phyloP scores from a whole-genome alignment of 2,113 vertebrate genomes.

The Junco hyemalis region DNA sequence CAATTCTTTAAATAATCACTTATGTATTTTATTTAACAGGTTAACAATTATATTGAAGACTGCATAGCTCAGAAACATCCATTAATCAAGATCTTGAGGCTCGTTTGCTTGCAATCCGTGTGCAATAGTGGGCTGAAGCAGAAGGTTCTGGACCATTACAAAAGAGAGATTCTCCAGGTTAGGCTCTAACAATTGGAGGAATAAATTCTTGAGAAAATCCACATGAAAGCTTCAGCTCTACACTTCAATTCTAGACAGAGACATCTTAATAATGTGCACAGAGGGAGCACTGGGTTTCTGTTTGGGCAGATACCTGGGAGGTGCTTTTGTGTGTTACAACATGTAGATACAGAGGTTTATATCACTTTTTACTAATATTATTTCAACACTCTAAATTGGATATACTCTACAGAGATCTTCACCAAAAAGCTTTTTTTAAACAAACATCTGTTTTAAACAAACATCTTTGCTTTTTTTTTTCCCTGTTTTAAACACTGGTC shows the following conservation, averaged over 20 bases:
- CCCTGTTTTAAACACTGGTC: background rate
- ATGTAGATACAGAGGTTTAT: background rate
- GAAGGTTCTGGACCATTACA: conserved; percentile 94
- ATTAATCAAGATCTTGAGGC: conserved; percentile 89
- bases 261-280: background rate
- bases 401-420: background rate
- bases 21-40: conserved; percentile 40
- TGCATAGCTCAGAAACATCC: conserved; percentile 93
- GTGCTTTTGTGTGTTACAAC: background rate
- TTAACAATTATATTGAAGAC: conserved; percentile 94
- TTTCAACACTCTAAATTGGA: background rate
- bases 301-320: background rate
- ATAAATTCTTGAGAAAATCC: background rate
- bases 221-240: background rate
- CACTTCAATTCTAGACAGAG: background rate
- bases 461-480: background rate
- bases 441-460: background rate
- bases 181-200: background rate
- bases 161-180: conserved; percentile 95
- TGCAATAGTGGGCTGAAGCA: conserved; percentile 97
- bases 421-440: background rate
- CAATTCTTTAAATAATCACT: background rate
- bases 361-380: background rate
- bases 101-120: conserved; percentile 93
- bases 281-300: background rate